Conservation (phyloP, 2,888 invertebrate species). For the Syrista parreyssii region DNA sequence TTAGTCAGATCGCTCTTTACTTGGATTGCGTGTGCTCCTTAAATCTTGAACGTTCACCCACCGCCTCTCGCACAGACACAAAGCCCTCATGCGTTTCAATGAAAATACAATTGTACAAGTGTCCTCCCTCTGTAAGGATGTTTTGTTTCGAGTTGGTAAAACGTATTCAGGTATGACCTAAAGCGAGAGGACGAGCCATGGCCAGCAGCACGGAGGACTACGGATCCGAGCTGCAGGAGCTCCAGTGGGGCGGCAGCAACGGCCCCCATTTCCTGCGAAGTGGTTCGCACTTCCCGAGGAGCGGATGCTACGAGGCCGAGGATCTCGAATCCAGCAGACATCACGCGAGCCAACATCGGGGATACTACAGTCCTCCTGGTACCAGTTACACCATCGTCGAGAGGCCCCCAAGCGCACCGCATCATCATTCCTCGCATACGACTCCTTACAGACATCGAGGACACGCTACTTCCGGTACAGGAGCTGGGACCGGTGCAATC, state of each 20-base stretch:
- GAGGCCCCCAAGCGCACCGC: slow-evolving; percentile 79
- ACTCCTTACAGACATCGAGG: slow-evolving; percentile 59
- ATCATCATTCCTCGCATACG: slow-evolving; percentile 75
- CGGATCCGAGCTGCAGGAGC: slow-evolving; percentile 63
- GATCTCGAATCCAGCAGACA: slow-evolving; percentile 63
- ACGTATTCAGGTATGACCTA: too few relatives aligned
- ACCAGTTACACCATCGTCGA: slow-evolving; percentile 91
- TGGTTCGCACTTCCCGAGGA: slow-evolving; percentile 63
- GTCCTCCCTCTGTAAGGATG: too few relatives aligned
- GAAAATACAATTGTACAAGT: too few relatives aligned
- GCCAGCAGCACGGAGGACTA: slow-evolving; percentile 64
- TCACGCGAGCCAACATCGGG: slow-evolving; percentile 72
- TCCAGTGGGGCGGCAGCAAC: slow-evolving; percentile 59
- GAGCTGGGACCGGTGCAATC: slow-evolving; percentile 70
- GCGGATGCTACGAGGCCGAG: slow-evolving; percentile 65
- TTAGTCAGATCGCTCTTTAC: not conserved
- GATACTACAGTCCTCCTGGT: slow-evolving; percentile 89
- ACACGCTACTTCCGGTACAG: slow-evolving; percentile 42
- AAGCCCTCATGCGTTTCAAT: too few relatives aligned
- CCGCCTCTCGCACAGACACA: too few relatives aligned
- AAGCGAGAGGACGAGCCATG: slow-evolving; percentile 41
- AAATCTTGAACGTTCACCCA: too few relatives aligned
- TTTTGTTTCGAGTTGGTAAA: too few relatives aligned
- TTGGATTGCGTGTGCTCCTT: too few relatives aligned
- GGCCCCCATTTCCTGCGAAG: slow-evolving; percentile 56